Evolutionary conservation across 2,888 invertebrate genomes (phyloP).

Genomic region (Saturnia pavonia): DNA sequence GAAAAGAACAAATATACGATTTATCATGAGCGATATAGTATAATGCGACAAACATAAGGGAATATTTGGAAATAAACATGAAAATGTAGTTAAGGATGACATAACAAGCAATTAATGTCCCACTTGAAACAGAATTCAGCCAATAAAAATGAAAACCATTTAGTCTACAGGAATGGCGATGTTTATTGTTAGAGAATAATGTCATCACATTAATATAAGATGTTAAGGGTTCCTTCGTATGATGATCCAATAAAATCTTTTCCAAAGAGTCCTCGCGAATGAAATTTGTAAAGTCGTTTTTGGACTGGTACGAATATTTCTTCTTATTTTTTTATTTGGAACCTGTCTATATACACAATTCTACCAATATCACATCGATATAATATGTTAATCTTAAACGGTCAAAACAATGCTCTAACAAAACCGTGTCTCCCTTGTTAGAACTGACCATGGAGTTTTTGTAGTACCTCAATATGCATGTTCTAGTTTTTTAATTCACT

Average conservation of each 20-base stretch:
- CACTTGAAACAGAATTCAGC: slow-evolving; percentile 24
- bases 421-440: too few relatives aligned
- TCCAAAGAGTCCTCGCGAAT: neutral
- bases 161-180: slow-evolving; percentile 13
- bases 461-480: too few relatives aligned
- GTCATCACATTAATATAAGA: slow-evolving; percentile 6
- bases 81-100: slow-evolving; percentile 40
- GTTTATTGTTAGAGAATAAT: slow-evolving; percentile 10
- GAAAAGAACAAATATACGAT: slow-evolving; percentile 48
- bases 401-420: too few relatives aligned
- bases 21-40: slow-evolving; percentile 39
- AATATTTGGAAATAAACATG: slow-evolving; percentile 36
- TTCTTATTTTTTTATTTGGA: too few relatives aligned
- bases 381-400: too few relatives aligned
- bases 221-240: neutral
- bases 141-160: slow-evolving; percentile 27
- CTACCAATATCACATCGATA: too few relatives aligned
- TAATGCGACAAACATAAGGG: slow-evolving; percentile 41
- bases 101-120: slow-evolving; percentile 41
- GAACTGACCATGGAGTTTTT: too few relatives aligned
- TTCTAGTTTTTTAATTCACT: too few relatives aligned
- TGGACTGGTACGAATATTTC: too few relatives aligned
- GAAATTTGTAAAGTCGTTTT: neutral
- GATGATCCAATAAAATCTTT: neutral
- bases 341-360: too few relatives aligned